Evolutionary conservation across 2,797 vertebrate species (phyloP).

Genomic region (Choloepus didactylus): DNA sequence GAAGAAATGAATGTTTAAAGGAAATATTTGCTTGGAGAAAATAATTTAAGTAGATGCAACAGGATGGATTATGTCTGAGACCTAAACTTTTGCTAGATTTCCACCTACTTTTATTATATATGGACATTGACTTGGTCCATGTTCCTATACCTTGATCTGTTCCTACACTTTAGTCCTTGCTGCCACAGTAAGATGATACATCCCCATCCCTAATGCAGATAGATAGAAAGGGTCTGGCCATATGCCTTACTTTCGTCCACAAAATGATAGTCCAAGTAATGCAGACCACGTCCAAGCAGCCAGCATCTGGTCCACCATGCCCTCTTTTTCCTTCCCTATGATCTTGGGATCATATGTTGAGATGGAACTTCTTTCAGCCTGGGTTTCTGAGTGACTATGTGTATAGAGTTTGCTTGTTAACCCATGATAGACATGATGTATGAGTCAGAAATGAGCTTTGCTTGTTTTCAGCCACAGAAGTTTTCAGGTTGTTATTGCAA

Average conservation of each 20-base stretch:
- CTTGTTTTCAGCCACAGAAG: background rate
- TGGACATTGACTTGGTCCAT: background rate
- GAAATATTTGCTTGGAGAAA: background rate
- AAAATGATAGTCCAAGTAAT: background rate
- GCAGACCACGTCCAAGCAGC: background rate
- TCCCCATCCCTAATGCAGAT: too few species aligned
- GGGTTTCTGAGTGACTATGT: background rate
- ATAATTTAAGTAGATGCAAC: background rate
- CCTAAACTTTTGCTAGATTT: background rate
- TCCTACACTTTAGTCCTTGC: background rate
- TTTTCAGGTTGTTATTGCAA: background rate
- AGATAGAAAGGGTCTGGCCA: background rate
- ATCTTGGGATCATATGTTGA: background rate
- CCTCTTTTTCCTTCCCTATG: background rate
- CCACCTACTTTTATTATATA: background rate
- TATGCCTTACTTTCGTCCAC: background rate
- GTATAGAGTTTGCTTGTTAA: background rate
- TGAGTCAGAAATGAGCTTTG: background rate
- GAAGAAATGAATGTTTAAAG: background rate
- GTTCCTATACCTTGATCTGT: background rate
- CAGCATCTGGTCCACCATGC: background rate
- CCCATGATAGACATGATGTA: fast-evolving
- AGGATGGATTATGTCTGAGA: background rate
- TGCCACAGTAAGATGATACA: too few species aligned
- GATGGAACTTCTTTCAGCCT: background rate